These are phyloP conservation scores for Lycaena phlaeas DNA, from an alignment of 2,888 invertebrate genomes.

Conservation along the genomic window DNA sequence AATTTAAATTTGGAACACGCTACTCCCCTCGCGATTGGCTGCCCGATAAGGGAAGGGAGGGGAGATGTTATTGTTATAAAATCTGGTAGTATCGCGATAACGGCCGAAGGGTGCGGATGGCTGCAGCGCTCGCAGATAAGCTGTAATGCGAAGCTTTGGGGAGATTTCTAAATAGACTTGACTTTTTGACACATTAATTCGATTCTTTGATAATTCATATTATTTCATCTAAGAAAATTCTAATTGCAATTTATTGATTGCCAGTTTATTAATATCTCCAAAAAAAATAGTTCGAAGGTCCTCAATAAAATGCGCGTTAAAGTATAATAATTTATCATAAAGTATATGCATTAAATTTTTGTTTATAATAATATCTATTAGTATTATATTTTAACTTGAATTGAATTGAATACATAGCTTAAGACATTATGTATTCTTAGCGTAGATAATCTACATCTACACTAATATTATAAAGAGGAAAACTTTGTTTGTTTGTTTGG, in stretches of 20 bases:
- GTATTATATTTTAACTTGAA: no score
- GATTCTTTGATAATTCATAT: conserved; percentile 9
- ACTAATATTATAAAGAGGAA: no score
- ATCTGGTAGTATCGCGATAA: conserved; percentile 62
- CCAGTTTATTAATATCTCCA: background rate
- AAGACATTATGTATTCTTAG: no score
- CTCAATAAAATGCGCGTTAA: background rate
- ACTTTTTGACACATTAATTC: conserved; percentile 49
- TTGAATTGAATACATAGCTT: no score
- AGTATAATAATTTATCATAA: background rate
- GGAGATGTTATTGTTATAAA: conserved; percentile 53
- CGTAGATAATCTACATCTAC: no score
- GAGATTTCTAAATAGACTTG: conserved; percentile 29
- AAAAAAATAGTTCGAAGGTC: background rate
- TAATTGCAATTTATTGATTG: background rate
- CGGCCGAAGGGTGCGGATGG: conserved; percentile 51
- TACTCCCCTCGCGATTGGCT: conserved; percentile 51
- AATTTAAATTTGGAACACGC: conserved; percentile 24
- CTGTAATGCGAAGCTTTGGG: conserved; percentile 42
- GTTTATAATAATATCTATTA: no score
- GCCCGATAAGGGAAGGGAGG: conserved; percentile 39
- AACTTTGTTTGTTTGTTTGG: no score
- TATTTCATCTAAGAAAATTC: background rate
- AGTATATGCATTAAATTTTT: no score
- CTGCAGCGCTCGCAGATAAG: conserved; percentile 56